Evolutionary conservation across 2,888 invertebrate species (phyloP), one percentile per base, ranked within the genome.

Genomic region (Limnephilus auricula): DNA sequence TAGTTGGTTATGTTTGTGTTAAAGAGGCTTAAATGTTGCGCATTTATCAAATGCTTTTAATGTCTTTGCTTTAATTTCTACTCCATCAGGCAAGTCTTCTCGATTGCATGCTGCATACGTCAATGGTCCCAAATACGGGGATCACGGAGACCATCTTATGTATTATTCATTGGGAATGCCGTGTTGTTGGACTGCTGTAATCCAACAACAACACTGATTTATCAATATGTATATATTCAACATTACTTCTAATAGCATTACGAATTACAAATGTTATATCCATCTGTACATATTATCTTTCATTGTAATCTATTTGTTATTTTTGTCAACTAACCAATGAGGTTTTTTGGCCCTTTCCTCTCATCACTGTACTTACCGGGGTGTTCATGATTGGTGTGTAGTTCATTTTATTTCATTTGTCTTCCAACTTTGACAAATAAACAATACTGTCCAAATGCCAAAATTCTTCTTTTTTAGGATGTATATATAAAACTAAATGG

Each of bases 51-150:
- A 86, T 89, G 65, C 80, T 82, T 90, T 85, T 89, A 79, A 18
- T 80, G 80, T 89, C 79, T 78, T 79, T 80, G 89, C 80, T 80
- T 80, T 34, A 79, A 32, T 88, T 40, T 90, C 91, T 92, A 90
- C 92, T 92, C 92, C 91, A 92, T 90, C 88, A 78, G 91, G 87
- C 91, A 92, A 92, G 92, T 90, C 89, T 79, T 85, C 86, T 86
- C 86, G 80, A 85, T 88, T 91, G 92, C 91, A 92, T 91, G 92
- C 83, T 79, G 50, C 50, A 90, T 65, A 92, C 87, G 25, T 88
- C 32, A 34, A 32, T 79, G 78, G 65, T 89, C 18, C 65, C 34
- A 25, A 40, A 79, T 30, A 45, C 86, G 31, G 31, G 86, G 31
- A 50, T 18, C 45, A 50, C 30, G 50, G 45, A 86, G 45, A 50